Conservation (phyloP, 1,140 invertebrate genomes). For the Lethrus apterus region DNA sequence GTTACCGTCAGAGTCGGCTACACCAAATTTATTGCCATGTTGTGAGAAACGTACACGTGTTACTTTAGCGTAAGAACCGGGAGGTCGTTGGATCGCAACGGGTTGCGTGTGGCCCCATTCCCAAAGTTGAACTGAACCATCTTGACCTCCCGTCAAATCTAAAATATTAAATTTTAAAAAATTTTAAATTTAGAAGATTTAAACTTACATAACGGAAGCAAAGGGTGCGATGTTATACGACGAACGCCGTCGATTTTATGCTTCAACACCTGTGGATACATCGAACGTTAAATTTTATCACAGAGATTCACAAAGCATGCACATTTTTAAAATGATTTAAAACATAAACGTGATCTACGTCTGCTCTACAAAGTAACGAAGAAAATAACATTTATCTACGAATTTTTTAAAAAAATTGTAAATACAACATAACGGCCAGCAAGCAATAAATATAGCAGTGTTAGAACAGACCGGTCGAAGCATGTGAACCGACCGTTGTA, state of each 20-base stretch:
- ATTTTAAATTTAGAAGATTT: not conserved
- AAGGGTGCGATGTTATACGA: constrained; percentile 90
- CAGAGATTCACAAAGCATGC: no score
- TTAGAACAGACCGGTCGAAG: constrained; percentile 82
- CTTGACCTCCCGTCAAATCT: constrained; percentile 94
- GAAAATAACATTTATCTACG: no score
- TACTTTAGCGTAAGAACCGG: constrained; percentile 89
- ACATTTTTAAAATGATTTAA: no score
- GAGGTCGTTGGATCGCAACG: constrained; percentile 79
- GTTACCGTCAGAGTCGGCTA: constrained; percentile 86
- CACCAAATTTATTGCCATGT: constrained; percentile 98
- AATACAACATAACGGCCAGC: no score
- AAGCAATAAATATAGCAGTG: no score
- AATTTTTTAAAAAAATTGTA: no score
- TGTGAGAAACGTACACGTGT: constrained; percentile 90
- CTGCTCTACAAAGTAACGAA: not conserved
- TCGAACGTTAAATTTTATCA: no score
- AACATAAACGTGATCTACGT: not conserved
- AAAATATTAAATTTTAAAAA: constrained; percentile 20
- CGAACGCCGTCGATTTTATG: constrained; percentile 90
- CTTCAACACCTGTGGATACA: constrained; percentile 69
- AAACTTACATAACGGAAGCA: constrained; percentile 86
- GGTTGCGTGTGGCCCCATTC: constrained; percentile 93
- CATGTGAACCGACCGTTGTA: constrained; percentile 88
- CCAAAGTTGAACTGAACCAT: constrained; percentile 96